These are phyloP conservation scores for Oryzias javanicus DNA, from an alignment of 2,113 vertebrate species.

Conservation along the genomic window DNA sequence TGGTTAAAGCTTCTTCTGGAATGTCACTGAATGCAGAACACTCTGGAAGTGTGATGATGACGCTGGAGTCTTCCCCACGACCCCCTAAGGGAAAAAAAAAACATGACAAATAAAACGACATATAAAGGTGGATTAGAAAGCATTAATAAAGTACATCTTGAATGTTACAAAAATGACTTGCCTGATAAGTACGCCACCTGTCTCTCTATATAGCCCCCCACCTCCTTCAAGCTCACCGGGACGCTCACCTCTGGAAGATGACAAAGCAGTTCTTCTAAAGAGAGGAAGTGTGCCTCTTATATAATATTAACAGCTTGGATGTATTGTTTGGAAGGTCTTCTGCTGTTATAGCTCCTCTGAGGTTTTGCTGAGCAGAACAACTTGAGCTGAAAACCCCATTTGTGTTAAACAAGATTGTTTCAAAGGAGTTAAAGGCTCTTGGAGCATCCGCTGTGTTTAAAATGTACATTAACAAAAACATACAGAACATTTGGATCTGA, in stretches of 20 bases:
- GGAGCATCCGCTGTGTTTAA: too few relatives aligned
- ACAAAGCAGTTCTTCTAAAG: not conserved
- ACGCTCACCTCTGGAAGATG: conserved; percentile 75
- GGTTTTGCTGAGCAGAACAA: too few relatives aligned
- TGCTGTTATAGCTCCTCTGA: too few relatives aligned
- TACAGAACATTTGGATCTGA: not conserved
- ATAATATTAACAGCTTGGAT: not conserved
- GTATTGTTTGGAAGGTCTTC: too few relatives aligned
- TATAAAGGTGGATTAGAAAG: too few relatives aligned
- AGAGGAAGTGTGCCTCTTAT: not conserved
- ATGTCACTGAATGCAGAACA: conserved; percentile 87
- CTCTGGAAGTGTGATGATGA: conserved; percentile 95
- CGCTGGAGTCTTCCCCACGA: conserved; percentile 86
- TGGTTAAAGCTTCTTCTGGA: conserved; percentile 83
- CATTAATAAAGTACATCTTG: too few relatives aligned
- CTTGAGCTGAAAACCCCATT: too few relatives aligned
- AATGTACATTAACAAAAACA: too few relatives aligned
- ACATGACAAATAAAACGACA: too few relatives aligned
- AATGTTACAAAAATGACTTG: conserved; percentile 62
- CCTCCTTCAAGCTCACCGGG: conserved; percentile 83
- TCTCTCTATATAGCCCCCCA: conserved; percentile 87
- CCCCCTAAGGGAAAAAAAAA: conserved; percentile 77
- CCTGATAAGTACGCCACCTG: conserved; percentile 93
- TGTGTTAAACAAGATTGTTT: too few relatives aligned
- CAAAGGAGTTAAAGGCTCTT: too few relatives aligned